Conservation (phyloP, 2,113 vertebrate genomes). For the Camarhynchus parvulus region DNA sequence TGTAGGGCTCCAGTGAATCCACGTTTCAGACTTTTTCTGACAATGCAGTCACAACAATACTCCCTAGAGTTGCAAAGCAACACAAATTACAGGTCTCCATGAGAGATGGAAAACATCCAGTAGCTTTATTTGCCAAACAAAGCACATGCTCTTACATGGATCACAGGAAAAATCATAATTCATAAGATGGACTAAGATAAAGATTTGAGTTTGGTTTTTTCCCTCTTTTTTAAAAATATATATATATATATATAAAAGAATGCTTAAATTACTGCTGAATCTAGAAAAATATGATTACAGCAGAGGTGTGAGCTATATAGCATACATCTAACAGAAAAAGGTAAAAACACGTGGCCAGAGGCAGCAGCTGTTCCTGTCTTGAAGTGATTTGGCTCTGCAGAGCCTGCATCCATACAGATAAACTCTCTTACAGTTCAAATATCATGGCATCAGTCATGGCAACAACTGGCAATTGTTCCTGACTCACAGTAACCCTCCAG, state of each 20-base stretch:
- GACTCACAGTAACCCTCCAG: background rate
- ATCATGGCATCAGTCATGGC: background rate
- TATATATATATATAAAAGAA: background rate
- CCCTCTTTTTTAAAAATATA: rapidly evolving
- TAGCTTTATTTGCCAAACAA: background rate
- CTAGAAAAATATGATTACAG: background rate
- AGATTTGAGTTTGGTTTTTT: background rate
- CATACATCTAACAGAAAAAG: background rate
- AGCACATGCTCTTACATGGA: background rate
- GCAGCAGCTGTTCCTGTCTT: background rate
- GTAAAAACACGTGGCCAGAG: background rate
- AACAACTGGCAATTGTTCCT: background rate
- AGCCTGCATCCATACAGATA: background rate
- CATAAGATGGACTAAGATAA: background rate
- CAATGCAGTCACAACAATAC: background rate
- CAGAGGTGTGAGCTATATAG: background rate
- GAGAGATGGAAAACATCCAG: background rate
- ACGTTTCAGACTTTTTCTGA: background rate
- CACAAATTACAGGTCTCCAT: rapidly evolving
- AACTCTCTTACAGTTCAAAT: background rate
- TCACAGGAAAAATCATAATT: background rate
- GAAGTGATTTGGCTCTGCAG: background rate
- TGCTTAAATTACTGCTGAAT: background rate
- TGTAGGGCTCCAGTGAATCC: background rate
- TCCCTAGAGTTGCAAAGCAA: background rate